Evolutionary conservation across 2,888 invertebrate species (phyloP), one percentile per base, ranked within the genome.

Genomic region (Quadroppia sp.): DNA sequence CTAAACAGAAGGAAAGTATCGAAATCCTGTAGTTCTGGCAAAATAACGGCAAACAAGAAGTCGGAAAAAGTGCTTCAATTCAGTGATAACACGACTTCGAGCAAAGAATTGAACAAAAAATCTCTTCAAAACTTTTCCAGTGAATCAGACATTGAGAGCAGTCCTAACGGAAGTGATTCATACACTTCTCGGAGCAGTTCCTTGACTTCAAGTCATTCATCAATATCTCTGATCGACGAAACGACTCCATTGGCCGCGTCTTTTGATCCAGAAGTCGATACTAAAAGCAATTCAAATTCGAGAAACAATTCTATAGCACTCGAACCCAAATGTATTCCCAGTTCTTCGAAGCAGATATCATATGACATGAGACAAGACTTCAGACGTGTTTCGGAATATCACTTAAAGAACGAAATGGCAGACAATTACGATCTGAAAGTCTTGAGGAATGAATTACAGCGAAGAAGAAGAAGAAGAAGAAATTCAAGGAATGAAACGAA

Each of bases 11-110:
- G 67, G 45, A 73, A 73, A 36, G 32, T 69, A 3, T 73, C 73
- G n/a, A 73, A 73, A 36, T 61, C 61, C 32, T 61, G 61, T 17
- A 61, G 61, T 61, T 61, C 61, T 28, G 61, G 61, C 3, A 61
- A 61, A n/a, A 61, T 61, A 32, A 32, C 61, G 11, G 11, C n/a
- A 7, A 30, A 20, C 9, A 61, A 61, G 9, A 61, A 61, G 32
- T 25, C 11, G 4, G 61, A 61, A 30, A 61, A 61, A 32, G 32
- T 61, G 30, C 15, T 61, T 3, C 61, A 61, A 61, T 30, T 61
- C 30, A 61, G 61, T 30, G 61, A 61, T 9, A 32, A 61, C 61
- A 30, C 30, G 13, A 61, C 30, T 61, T 28, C 61, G 3, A 61
- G 32, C 17, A 61, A 61, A 32, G 61, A 61, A 61, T n/a, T 61